Evolutionary conservation across 1,140 invertebrate species (phyloP), one percentile per base, ranked within the genome.

Genomic region (Heliconius hermathena): DNA sequence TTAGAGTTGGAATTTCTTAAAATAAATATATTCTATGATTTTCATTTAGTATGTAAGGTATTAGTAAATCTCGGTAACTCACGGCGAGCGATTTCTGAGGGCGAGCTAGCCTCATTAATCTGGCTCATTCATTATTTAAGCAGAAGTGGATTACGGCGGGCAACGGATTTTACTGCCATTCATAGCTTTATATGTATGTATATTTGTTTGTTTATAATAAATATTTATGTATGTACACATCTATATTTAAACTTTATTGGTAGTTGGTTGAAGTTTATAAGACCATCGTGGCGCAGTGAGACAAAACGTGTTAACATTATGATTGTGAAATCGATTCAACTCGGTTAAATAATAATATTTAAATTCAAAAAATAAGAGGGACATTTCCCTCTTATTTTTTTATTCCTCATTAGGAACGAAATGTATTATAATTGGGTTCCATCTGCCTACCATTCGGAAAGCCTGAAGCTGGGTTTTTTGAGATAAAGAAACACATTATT

Each of bases 81-180:
- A 41, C 54, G 5, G 36, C 36, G n/a, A 70, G 54, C 38, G 74
- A 76, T 76, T 74, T 76, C 52, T 66, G 57, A 60, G 38, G 57
- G 18, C 26, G 46, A 54, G 49, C 52, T 33, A 13, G 71, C 52
- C 74, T 78, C 71, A 78, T 78, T 78, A 78, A 60, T 78, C 77
- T 18, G 9, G 77, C 70, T 78, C 77, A 54, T 78, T 78, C 73
- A 78, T 78, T 78, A 78, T 78, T 78, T 74, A 78, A 74, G 72
- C 57, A 70, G 29, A 26, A 41, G 41, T 57, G 60, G 77, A 79
- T 79, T 79, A 79, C 38, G 60, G 8, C 36, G 22, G n/a, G 33
- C 38, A 41, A 66, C 77, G 73, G 77, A 71, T 79, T 74, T 79
- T 74, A 79, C 70, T 26, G 33, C 77, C 60, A 33, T 46, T 52